Evolutionary conservation across 1,140 invertebrate species (phyloP).

Genomic region (Nylanderia fulva): DNA sequence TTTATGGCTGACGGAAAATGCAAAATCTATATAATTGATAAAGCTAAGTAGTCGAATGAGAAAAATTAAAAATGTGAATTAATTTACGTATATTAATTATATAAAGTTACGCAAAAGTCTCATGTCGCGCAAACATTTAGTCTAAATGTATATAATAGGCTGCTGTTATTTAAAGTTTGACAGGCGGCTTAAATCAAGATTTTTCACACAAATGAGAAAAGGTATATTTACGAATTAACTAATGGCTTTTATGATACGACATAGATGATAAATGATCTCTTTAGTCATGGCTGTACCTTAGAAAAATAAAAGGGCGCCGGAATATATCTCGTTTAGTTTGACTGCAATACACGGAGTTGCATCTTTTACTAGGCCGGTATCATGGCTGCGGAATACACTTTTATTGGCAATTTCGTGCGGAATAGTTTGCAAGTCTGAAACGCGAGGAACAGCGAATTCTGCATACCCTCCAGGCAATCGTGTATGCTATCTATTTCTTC

Average conservation of each 20-base stretch:
- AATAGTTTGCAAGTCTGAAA: slow-evolving; percentile 69
- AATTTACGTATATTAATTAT: neutral
- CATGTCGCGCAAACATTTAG: neutral
- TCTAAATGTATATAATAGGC: neutral
- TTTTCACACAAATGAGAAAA: neutral
- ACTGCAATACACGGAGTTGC: slow-evolving; percentile 58
- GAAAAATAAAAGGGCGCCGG: slow-evolving; percentile 31
- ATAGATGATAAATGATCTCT: slow-evolving; percentile 19
- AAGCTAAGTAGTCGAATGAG: neutral
- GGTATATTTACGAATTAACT: slow-evolving; percentile 34
- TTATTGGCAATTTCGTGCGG: slow-evolving; percentile 79
- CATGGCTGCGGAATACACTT: slow-evolving; percentile 75
- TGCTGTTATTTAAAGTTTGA: neutral
- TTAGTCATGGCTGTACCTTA: slow-evolving; percentile 18
- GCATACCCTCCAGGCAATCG: slow-evolving; percentile 66
- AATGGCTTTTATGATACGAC: neutral
- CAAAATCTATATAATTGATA: neutral
- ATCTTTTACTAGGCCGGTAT: slow-evolving; percentile 67
- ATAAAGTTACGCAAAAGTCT: neutral
- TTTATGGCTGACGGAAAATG: neutral
- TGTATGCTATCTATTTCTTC: slow-evolving; percentile 34
- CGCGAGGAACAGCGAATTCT: slow-evolving; percentile 68
- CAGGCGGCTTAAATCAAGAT: neutral
- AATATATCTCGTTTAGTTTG: slow-evolving; percentile 39
- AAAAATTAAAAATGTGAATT: neutral